phyloP scores from a whole-genome alignment of 2,888 invertebrate species.

The Athalia rosae region DNA sequence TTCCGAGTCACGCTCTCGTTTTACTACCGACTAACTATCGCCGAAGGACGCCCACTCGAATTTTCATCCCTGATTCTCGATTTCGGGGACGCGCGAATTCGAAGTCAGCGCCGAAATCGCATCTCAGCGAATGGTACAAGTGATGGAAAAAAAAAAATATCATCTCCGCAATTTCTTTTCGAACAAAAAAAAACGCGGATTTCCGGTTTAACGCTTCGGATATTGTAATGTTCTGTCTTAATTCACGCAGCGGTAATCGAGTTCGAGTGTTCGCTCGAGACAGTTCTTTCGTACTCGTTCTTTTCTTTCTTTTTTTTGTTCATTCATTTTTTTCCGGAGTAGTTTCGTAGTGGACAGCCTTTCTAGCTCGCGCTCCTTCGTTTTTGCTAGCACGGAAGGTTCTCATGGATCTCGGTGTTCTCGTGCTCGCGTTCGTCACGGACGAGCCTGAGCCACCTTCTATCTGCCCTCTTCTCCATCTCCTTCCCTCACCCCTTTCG shows the following conservation, averaged over 20 bases:
- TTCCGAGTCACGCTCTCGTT: constrained; percentile 10
- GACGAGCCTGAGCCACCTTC: constrained; percentile 61
- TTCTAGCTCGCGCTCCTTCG: constrained; percentile 18
- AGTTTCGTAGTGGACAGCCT: background rate
- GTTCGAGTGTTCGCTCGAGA: no score
- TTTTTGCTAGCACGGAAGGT: constrained; percentile 17
- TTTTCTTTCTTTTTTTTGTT: background rate
- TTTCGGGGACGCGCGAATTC: no score
- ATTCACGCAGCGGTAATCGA: no score
- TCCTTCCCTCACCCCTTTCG: background rate
- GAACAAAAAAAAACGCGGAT: constrained; percentile 53
- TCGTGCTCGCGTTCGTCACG: constrained; percentile 62
- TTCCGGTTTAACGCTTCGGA: constrained; percentile 58
- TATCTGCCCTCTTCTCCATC: background rate
- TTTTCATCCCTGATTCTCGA: background rate
- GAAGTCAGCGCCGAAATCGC: background rate
- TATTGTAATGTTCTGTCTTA: constrained; percentile 26
- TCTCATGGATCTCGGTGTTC: constrained; percentile 35
- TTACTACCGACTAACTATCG: background rate
- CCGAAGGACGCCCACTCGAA: background rate
- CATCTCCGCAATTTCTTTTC: constrained; percentile 12
- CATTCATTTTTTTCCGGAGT: constrained; percentile 1
- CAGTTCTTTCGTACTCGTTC: no score
- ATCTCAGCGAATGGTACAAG: background rate
- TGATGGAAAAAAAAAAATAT: background rate